Evolutionary conservation across 2,113 vertebrate genomes (phyloP).

Genomic region (Collichthys lucidus): DNA sequence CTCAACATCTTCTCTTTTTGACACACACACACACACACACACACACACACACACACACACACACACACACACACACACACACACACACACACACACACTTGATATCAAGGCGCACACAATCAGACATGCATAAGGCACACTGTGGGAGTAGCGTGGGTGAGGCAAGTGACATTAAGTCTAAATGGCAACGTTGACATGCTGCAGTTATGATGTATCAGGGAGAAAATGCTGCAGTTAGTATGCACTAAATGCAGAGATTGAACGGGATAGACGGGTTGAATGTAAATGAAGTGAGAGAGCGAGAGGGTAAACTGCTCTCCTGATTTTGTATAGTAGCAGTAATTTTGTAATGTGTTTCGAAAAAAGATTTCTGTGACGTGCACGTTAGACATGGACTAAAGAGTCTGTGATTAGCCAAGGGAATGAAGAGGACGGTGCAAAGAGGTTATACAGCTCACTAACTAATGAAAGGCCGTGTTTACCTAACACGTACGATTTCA

Average conservation of each 20-base stretch:
- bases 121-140: conserved; percentile 66
- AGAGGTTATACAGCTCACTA: conserved; percentile 6
- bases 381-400: background rate
- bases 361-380: conserved; percentile 6
- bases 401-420: background rate
- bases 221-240: conserved; percentile 46
- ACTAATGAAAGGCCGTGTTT: background rate
- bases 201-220: conserved; percentile 70
- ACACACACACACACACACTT: background rate
- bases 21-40: background rate
- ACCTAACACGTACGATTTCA: background rate
- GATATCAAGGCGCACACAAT: conserved; percentile 9
- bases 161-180: conserved; percentile 67
- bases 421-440: conserved; percentile 6
- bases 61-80: too few relatives aligned
- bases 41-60: too few relatives aligned
- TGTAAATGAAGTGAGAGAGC: background rate
- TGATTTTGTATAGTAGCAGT: background rate
- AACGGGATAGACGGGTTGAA: background rate
- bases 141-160: conserved; percentile 42
- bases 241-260: conserved; percentile 52
- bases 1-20: conserved; percentile 15
- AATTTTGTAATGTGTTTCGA: conserved; percentile 20
- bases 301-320: background rate
- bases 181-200: conserved; percentile 73